Conservation (phyloP, 2,888 invertebrate species). For the Geotrupes spiniger region DNA sequence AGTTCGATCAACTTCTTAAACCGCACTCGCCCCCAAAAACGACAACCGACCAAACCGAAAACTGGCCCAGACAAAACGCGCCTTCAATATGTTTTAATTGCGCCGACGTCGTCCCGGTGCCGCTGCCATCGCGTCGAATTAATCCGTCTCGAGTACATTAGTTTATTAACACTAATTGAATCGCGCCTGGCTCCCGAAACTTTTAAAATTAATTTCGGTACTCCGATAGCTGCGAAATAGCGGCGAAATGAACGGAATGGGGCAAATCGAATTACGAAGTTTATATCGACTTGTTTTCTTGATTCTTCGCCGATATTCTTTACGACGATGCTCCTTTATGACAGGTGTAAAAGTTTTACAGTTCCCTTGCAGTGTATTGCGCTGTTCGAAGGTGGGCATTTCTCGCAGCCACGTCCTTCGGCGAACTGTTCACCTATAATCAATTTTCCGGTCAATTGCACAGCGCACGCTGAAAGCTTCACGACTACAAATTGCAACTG, state of each 20-base stretch:
- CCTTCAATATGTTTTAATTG: slow-evolving; percentile 3
- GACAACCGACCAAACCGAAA: too few relatives aligned
- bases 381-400: too few relatives aligned
- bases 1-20: too few relatives aligned
- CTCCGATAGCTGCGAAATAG: background rate
- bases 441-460: too few relatives aligned
- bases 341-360: slow-evolving; percentile 25
- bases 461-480: too few relatives aligned
- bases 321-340: slow-evolving; percentile 22
- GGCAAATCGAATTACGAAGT: slow-evolving; percentile 22
- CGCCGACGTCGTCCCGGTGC: background rate
- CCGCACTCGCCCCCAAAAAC: too few relatives aligned
- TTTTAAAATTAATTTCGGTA: slow-evolving; percentile 4
- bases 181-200: background rate
- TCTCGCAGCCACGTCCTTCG: too few relatives aligned
- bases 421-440: too few relatives aligned
- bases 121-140: background rate
- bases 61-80: too few relatives aligned
- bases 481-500: too few relatives aligned
- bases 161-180: slow-evolving; percentile 4
- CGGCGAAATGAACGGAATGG: background rate
- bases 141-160: slow-evolving; percentile 2
- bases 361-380: slow-evolving; percentile 21
- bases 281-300: slow-evolving; percentile 25
- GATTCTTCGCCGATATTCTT: slow-evolving; percentile 22